Evolutionary conservation across 2,888 invertebrate species (phyloP).

Genomic region (Caenorhabditis panamensis): DNA sequence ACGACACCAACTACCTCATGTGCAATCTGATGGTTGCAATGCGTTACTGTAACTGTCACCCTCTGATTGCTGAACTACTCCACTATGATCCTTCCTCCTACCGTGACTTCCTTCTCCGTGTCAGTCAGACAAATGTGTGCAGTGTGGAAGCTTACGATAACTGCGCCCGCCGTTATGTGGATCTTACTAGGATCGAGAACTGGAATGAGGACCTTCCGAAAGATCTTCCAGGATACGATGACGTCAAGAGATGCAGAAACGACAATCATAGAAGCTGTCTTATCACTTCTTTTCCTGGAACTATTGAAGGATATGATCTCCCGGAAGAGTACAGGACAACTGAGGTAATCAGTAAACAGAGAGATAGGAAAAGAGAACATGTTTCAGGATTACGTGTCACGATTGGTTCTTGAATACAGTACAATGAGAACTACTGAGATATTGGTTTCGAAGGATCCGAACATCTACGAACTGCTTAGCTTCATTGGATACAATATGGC

Average conservation of each 20-base stretch:
- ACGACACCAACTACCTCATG: conserved; percentile 66
- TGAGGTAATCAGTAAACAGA: conserved; percentile 29
- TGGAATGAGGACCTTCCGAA: conserved; percentile 65
- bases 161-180: conserved; percentile 73
- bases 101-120: conserved; percentile 65
- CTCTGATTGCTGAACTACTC: conserved; percentile 65
- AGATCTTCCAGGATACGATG: conserved; percentile 62
- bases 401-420: conserved; percentile 72
- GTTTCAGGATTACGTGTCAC: conserved; percentile 75
- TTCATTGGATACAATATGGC: conserved; percentile 77
- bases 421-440: conserved; percentile 72
- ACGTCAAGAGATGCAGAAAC: conserved; percentile 67
- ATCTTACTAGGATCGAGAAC: conserved; percentile 61
- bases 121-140: conserved; percentile 71
- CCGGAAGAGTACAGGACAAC: conserved; percentile 70
- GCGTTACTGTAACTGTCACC: conserved; percentile 70
- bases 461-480: conserved; percentile 73
- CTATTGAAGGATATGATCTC: conserved; percentile 67
- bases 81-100: conserved; percentile 59
- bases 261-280: conserved; percentile 71
- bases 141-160: conserved; percentile 73
- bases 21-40: conserved; percentile 66
- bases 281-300: conserved; percentile 66
- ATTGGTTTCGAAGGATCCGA: conserved; percentile 65
- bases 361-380: background rate